A percentile compares a stretch with the other conserved stretches of the same genome.
These are phyloP conservation scores for Myxocyprinus asiaticus DNA, from an alignment of 2,113 vertebrate species.

Conservation along the genomic window DNA sequence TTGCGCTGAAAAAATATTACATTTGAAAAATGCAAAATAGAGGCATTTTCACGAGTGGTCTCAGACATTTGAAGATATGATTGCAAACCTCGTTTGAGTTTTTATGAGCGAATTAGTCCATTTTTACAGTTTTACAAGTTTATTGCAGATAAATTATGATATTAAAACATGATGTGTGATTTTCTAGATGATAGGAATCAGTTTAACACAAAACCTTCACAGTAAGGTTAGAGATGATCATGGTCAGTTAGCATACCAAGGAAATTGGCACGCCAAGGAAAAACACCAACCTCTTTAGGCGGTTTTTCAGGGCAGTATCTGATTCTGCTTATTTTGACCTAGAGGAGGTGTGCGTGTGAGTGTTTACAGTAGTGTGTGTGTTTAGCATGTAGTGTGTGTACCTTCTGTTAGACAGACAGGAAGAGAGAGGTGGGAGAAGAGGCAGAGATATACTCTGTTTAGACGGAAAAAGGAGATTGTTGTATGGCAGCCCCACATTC, in stretches of 20 bases:
- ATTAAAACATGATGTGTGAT: too few relatives aligned
- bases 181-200: too few relatives aligned
- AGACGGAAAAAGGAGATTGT: constrained; percentile 29
- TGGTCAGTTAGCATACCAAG: background rate
- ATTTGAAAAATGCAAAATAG: too few relatives aligned
- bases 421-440: constrained; percentile 20
- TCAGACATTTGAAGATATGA: too few relatives aligned
- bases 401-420: constrained; percentile 12
- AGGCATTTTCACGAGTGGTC: too few relatives aligned
- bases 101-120: too few relatives aligned
- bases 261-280: background rate
- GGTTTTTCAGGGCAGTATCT: background rate
- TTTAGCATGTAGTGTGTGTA: background rate
- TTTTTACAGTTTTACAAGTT: too few relatives aligned
- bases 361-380: too few relatives aligned
- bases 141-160: too few relatives aligned
- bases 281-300: background rate
- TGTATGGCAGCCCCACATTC: constrained; percentile 39
- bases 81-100: too few relatives aligned
- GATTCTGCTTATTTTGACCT: background rate
- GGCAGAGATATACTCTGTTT: constrained; percentile 16
- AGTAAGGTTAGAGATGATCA: background rate
- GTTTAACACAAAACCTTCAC: too few relatives aligned
- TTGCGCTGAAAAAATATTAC: too few relatives aligned
- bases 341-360: background rate